Evolutionary conservation across 2,888 invertebrate genomes (phyloP).

Genomic region (Druceiella hillmani): DNA sequence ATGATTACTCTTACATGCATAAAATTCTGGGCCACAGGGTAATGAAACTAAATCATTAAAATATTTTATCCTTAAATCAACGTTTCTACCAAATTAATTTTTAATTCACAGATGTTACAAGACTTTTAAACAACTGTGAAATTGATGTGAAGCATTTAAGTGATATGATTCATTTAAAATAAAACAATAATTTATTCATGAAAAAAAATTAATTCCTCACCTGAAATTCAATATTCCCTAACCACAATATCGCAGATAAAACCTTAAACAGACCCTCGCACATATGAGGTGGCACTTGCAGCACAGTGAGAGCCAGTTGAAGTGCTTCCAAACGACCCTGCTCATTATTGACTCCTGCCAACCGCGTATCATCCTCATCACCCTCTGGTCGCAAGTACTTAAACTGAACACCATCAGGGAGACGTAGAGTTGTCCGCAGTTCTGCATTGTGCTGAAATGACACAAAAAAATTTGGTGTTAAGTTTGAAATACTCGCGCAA

Average conservation of each 20-base stretch:
- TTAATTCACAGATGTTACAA: too few relatives aligned
- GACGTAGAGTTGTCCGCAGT: constrained; percentile 65
- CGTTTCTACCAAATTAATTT: too few relatives aligned
- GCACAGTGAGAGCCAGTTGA: constrained; percentile 80
- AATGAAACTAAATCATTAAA: too few relatives aligned
- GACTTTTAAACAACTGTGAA: not conserved
- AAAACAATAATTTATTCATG: not conserved
- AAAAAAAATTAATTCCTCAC: constrained; percentile 31
- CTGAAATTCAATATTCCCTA: constrained; percentile 82
- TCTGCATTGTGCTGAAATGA: constrained; percentile 60
- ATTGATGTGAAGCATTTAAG: not conserved
- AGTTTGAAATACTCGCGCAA: not conserved
- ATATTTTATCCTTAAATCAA: too few relatives aligned
- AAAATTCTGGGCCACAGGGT: too few relatives aligned
- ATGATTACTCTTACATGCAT: too few relatives aligned
- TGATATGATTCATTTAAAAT: too few relatives aligned
- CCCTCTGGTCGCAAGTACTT: constrained; percentile 81
- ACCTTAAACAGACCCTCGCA: constrained; percentile 87
- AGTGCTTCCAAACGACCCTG: constrained; percentile 71
- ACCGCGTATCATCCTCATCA: constrained; percentile 39
- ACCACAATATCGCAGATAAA: constrained; percentile 83
- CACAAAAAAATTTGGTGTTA: constrained; percentile 3
- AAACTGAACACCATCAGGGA: constrained; percentile 71
- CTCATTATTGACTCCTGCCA: constrained; percentile 33
- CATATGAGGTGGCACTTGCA: constrained; percentile 80